Evolutionary conservation across 2,888 invertebrate genomes (phyloP), one percentile per base, ranked within the genome.

Genomic region (Adelognathus sp.): DNA sequence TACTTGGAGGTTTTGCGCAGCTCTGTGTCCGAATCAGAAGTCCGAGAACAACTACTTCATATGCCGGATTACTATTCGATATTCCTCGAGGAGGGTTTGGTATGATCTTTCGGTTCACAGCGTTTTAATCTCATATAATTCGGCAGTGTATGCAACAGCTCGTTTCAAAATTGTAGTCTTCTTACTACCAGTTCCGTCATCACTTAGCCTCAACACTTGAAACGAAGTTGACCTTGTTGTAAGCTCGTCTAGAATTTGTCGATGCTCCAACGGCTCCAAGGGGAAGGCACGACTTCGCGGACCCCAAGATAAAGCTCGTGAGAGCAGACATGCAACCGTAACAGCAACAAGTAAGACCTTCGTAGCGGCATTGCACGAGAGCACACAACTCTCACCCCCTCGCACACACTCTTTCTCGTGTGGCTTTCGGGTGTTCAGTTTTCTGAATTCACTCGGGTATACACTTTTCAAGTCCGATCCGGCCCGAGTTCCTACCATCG

Each of bases 271-370:
- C 70, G 70, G 52, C 70, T n/a, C n/a, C 74, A 39, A 86, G 88
- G 86, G 86, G 82, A 86, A 84, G 85, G 84, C 84, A 84, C 82
- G 85, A 83, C 81, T 80, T 64, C 70, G 70, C 64, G 78, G 74
- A 74, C 74, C 78, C 46, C 54, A 41, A 78, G 74, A 74, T 74
- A 74, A 74, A 79, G 81, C 78, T 79, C 71, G 77, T 64, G 73
- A 81, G 82, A 83, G 85, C 85, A 88, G 89, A 90, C 90, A 90
- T 90, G 90, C 89, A 88, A 90, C 87, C 86, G 44, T 77, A 86
- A 88, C 89, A 90, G 89, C 89, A 90, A 90, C 89, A 90, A 90
- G 90, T 90, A 89, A 88, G 85, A 88, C 86, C 85, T 86, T 86
- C 86, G 78, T 83, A 71, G 41, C 72, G 27, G 50, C 54, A 44